A percentile compares a stretch with the other conserved stretches of the same genome.
Evolutionary conservation across 2,888 invertebrate genomes (phyloP).

Genomic region (Autographa pulchrina): DNA sequence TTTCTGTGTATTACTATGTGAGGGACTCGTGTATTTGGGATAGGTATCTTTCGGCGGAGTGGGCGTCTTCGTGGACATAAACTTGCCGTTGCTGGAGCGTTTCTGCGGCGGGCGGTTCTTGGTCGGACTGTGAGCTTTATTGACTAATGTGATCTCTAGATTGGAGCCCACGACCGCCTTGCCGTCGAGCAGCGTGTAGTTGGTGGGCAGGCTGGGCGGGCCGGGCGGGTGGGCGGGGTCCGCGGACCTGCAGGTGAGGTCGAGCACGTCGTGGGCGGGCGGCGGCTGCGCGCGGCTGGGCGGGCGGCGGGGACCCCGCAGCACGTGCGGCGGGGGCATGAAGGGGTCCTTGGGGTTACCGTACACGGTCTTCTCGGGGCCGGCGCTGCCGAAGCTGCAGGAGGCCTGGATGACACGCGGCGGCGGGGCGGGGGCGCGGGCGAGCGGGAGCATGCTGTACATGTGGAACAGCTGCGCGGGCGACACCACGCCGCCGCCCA

Average conservation of each 20-base stretch:
- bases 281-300: slow-evolving; percentile 21
- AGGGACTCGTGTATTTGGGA: slow-evolving; percentile 61
- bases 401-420: slow-evolving; percentile 91
- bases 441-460: slow-evolving; percentile 79
- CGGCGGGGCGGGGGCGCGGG: slow-evolving; percentile 72
- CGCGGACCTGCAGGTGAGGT: slow-evolving; percentile 89
- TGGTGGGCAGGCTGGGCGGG: slow-evolving; percentile 79
- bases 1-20: slow-evolving; percentile 52
- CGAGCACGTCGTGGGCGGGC: slow-evolving; percentile 88
- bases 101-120: slow-evolving; percentile 83
- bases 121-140: slow-evolving; percentile 77
- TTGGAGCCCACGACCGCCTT: slow-evolving; percentile 90
- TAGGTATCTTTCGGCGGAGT: slow-evolving; percentile 77
- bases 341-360: slow-evolving; percentile 93
- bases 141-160: slow-evolving; percentile 92
- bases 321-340: slow-evolving; percentile 86
- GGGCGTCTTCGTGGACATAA: slow-evolving; percentile 83
- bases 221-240: slow-evolving; percentile 36
- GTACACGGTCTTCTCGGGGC: slow-evolving; percentile 91
- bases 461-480: slow-evolving; percentile 85
- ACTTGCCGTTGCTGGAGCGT: slow-evolving; percentile 88
- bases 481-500: slow-evolving; percentile 68
- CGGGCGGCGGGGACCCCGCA: slow-evolving; percentile 78
- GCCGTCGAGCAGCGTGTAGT: slow-evolving; percentile 80
- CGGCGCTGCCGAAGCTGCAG: slow-evolving; percentile 90